A percentile compares a stretch with the other conserved stretches of the same genome.
phyloP scores from a whole-genome alignment of 1,140 invertebrate genomes.

The Neodiprion pinetum region DNA sequence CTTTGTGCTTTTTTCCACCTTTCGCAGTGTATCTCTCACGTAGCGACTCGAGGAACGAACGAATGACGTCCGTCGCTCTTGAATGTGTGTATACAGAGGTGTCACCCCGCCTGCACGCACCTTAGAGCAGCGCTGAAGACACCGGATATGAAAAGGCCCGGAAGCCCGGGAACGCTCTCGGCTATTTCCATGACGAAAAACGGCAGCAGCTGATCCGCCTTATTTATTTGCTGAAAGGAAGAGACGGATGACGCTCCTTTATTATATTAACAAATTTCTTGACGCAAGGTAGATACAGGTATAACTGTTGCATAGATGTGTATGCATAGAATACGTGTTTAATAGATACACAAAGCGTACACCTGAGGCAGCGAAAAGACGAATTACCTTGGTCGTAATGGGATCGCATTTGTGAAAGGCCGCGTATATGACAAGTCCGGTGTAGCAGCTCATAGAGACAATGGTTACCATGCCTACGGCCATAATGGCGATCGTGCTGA shows the following conservation, averaged over 20 bases:
- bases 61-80: background rate
- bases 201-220: slow-evolving; percentile 71
- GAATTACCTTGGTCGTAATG: slow-evolving; percentile 64
- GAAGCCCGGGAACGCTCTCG: slow-evolving; percentile 70
- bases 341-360: too few relatives aligned
- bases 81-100: background rate
- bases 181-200: slow-evolving; percentile 79
- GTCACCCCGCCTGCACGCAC: slow-evolving; percentile 43
- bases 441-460: slow-evolving; percentile 72
- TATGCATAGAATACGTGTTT: too few relatives aligned
- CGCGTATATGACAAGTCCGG: slow-evolving; percentile 81
- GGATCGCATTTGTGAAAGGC: slow-evolving; percentile 82
- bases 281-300: too few relatives aligned
- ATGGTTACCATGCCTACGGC: slow-evolving; percentile 66
- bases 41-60: background rate
- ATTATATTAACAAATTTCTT: slow-evolving; percentile 10
- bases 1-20: background rate
- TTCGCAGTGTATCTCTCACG: background rate
- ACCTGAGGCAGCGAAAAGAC: too few relatives aligned
- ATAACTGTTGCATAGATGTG: too few relatives aligned
- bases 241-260: background rate
- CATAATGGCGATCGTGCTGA: slow-evolving; percentile 59
- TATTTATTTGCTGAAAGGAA: slow-evolving; percentile 62
- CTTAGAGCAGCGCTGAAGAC: slow-evolving; percentile 78
- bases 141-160: slow-evolving; percentile 79